Evolutionary conservation across 2,888 invertebrate genomes (phyloP).

Genomic region (Aphidoletes aphidimyza): DNA sequence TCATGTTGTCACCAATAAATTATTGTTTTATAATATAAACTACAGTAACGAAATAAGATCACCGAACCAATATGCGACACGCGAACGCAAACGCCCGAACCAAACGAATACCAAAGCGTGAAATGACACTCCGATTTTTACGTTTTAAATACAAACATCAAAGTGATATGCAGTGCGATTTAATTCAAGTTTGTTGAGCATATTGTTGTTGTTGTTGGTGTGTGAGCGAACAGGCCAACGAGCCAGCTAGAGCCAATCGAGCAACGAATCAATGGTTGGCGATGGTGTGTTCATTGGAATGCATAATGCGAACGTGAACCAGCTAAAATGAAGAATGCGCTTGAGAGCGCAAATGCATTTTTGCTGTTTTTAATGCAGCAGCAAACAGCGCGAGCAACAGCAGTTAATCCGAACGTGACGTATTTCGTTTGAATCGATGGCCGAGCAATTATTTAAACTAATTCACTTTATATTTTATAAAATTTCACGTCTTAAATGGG

Average conservation of each 20-base stretch:
- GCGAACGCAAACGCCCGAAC: background rate
- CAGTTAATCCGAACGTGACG: conserved; percentile 43
- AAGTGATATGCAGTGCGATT: conserved; percentile 25
- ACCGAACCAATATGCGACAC: conserved; percentile 8
- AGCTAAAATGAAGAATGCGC: too few relatives aligned
- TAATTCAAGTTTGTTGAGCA: background rate
- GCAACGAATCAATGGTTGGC: background rate
- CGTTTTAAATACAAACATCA: conserved; percentile 15
- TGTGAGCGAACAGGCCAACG: background rate
- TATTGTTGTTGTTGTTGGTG: background rate
- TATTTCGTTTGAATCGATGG: conserved; percentile 30
- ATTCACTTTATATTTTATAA: conserved; percentile 1
- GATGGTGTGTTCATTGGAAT: conserved; percentile 40
- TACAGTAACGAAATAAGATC: conserved; percentile 26
- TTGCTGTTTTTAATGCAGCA: conserved; percentile 27
- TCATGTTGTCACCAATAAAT: conserved; percentile 54
- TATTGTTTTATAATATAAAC: conserved; percentile 50
- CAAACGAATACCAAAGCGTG: conserved; percentile 27
- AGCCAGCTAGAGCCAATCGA: background rate
- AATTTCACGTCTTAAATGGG: conserved; percentile 8
- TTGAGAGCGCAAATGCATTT: conserved; percentile 32
- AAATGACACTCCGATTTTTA: conserved; percentile 30
- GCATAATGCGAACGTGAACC: conserved; percentile 19
- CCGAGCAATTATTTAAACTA: conserved; percentile 33
- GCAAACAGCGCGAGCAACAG: background rate